Conservation (phyloP, 2,797 vertebrate genomes). For the Bovichtus diacanthus region DNA sequence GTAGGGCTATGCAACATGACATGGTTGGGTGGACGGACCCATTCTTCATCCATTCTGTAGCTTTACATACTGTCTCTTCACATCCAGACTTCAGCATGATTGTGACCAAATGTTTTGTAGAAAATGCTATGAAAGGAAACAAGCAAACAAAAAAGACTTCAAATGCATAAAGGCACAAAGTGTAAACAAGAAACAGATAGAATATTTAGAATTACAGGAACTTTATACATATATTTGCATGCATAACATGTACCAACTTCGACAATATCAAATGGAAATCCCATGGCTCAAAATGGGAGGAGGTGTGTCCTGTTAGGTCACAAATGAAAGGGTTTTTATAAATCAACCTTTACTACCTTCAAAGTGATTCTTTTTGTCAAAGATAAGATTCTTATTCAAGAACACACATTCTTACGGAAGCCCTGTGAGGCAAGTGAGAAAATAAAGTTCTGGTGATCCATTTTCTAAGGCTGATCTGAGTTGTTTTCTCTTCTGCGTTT, state of each 20-base stretch:
- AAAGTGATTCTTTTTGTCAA: constrained; percentile 42
- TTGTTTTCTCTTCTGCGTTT: no score
- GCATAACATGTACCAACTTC: constrained; percentile 79
- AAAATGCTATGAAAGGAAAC: constrained; percentile 52
- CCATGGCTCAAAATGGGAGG: constrained; percentile 47
- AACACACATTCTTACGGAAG: no score
- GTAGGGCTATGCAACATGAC: constrained; percentile 94
- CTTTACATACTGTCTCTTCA: constrained; percentile 87
- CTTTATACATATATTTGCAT: constrained; percentile 85
- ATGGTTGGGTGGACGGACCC: no score
- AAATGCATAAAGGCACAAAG: constrained; percentile 90
- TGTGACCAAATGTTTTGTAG: constrained; percentile 94
- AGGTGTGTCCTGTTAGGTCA: constrained; percentile 45
- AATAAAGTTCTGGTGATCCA: no score
- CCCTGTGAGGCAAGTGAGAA: no score
- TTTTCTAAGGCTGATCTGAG: no score
- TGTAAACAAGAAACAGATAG: constrained; percentile 73
- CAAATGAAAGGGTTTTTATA: constrained; percentile 43
- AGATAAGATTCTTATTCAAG: constrained; percentile 14
- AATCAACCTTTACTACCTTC: constrained; percentile 30
- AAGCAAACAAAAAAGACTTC: constrained; percentile 72
- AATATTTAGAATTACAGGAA: constrained; percentile 77
- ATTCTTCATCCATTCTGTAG: constrained; percentile 84
- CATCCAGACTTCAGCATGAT: constrained; percentile 91
- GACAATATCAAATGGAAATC: constrained; percentile 64